phyloP scores from a whole-genome alignment of 2,113 vertebrate genomes.

The Pterocles gutturalis region DNA sequence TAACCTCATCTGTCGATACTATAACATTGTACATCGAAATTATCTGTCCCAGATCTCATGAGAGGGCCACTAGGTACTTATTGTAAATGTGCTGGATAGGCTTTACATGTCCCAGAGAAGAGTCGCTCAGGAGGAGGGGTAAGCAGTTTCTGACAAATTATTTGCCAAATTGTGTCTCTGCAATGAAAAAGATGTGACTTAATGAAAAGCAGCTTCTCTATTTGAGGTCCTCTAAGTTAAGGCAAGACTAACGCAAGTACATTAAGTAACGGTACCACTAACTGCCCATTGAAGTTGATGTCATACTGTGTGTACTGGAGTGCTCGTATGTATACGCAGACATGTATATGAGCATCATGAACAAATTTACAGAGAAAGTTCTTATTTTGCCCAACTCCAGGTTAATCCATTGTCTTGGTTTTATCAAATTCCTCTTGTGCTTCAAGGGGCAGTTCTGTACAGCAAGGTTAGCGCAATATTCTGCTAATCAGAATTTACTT shows the following conservation, averaged over 20 bases:
- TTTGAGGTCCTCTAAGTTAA: background rate
- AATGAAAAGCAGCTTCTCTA: background rate
- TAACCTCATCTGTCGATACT: background rate
- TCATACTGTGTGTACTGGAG: background rate
- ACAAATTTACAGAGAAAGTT: background rate
- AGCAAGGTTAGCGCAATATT: background rate
- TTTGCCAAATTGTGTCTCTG: background rate
- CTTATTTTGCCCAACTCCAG: background rate
- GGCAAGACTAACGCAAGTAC: background rate
- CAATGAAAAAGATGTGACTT: background rate
- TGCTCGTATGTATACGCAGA: background rate
- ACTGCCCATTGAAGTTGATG: background rate
- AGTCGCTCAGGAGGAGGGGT: background rate
- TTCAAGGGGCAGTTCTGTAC: background rate
- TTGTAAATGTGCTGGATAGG: background rate
- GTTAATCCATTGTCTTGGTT: background rate
- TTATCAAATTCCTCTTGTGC: background rate
- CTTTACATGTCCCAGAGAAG: background rate
- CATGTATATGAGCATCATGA: background rate
- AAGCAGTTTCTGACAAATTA: background rate
- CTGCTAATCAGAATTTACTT: background rate
- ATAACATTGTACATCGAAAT: background rate
- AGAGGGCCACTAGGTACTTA: background rate
- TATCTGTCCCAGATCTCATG: background rate
- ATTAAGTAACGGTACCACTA: background rate